Percentiles rank a stretch among this genome's conserved stretches.
Conservation (phyloP, 2,797 vertebrate genomes). For the Sebastes iracundus region DNA sequence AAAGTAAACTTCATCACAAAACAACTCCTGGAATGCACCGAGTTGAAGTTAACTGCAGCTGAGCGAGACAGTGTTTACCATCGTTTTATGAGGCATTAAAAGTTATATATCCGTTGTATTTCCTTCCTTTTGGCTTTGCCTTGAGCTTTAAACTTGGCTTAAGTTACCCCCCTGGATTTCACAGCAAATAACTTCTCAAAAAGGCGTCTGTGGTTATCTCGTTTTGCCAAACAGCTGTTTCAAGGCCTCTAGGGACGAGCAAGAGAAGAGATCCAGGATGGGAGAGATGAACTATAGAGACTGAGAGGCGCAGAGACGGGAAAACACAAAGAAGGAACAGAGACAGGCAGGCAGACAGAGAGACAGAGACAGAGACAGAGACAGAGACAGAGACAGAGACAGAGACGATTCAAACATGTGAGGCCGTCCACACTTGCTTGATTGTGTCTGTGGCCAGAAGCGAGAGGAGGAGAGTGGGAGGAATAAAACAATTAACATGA, state of each 20-base stretch:
- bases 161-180: slow-evolving; percentile 43
- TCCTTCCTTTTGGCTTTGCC: slow-evolving; percentile 31
- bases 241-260: slow-evolving; percentile 38
- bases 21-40: background rate
- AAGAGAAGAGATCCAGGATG: slow-evolving; percentile 39
- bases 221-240: slow-evolving; percentile 77
- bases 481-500: slow-evolving; percentile 79
- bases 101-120: background rate
- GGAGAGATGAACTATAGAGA: slow-evolving; percentile 39
- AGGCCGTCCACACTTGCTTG: slow-evolving; percentile 64
- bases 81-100: background rate
- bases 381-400: slow-evolving; percentile 1
- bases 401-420: slow-evolving; percentile 32
- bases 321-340: slow-evolving; percentile 21
- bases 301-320: slow-evolving; percentile 37
- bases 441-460: slow-evolving; percentile 70
- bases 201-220: slow-evolving; percentile 40
- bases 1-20: background rate
- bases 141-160: slow-evolving; percentile 54
- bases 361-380: background rate
- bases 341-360: slow-evolving; percentile 14
- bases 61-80: background rate
- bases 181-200: slow-evolving; percentile 61
- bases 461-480: slow-evolving; percentile 68
- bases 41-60: background rate